Evolutionary conservation across 2,113 vertebrate genomes (phyloP).

Genomic region (Probosciger aterrimus): DNA sequence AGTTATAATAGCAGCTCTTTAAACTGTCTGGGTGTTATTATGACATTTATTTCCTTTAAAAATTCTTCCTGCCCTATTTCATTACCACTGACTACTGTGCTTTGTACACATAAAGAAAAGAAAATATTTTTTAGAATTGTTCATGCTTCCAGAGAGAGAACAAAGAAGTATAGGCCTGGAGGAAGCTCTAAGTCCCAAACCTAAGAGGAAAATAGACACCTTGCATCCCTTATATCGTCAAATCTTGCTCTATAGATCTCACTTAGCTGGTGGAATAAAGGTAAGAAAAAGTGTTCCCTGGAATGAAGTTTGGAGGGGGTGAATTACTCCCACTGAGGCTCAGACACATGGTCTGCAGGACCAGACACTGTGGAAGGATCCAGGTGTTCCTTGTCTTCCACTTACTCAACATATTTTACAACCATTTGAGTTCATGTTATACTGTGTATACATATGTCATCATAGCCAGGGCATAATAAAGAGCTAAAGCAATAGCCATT

Average conservation of each 20-base stretch:
- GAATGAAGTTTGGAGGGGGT: background rate
- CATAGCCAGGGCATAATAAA: background rate
- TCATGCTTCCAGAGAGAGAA: background rate
- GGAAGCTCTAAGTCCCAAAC: background rate
- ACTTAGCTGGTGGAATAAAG: background rate
- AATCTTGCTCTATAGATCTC: background rate
- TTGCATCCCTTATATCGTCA: background rate
- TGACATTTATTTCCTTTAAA: background rate
- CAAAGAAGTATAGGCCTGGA: background rate
- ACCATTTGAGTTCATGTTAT: slow-evolving; percentile 14
- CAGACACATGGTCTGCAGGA: background rate
- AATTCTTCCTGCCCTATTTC: background rate
- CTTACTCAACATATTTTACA: slow-evolving; percentile 44
- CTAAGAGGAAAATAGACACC: background rate
- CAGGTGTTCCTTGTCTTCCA: slow-evolving; percentile 35
- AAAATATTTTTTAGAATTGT: background rate
- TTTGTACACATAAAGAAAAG: background rate
- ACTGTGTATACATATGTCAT: slow-evolving; percentile 9
- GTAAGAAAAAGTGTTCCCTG: background rate
- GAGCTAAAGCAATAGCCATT: background rate
- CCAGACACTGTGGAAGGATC: background rate
- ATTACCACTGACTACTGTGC: background rate
- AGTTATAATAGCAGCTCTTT: background rate
- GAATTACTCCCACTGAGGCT: background rate
- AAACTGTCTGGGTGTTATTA: background rate